A percentile compares a stretch with the other conserved stretches of the same genome.
These are phyloP conservation scores for Ypsolopha sequella DNA, from an alignment of 2,888 invertebrate genomes.

Conservation along the genomic window DNA sequence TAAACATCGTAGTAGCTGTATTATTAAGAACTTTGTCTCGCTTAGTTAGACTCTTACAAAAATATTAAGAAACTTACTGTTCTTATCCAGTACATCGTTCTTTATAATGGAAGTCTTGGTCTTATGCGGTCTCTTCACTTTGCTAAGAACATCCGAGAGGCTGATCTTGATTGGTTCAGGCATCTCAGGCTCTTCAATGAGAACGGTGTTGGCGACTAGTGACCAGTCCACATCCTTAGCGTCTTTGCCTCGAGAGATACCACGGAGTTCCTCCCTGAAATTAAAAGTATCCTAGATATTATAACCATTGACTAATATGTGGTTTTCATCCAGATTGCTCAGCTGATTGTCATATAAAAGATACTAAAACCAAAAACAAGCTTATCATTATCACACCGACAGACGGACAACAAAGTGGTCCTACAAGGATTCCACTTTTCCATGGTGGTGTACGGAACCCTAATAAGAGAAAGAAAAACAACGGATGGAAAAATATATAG, in stretches of 20 bases:
- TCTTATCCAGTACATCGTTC: slow-evolving; percentile 67
- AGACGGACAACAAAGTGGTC: too few species aligned
- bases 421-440: too few species aligned
- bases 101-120: slow-evolving; percentile 69
- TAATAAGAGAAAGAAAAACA: neutral
- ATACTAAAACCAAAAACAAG: neutral
- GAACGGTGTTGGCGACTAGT: slow-evolving; percentile 76
- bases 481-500: neutral
- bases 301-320: neutral
- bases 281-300: neutral
- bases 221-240: slow-evolving; percentile 91
- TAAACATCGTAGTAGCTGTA: too few species aligned
- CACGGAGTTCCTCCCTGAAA: slow-evolving; percentile 84
- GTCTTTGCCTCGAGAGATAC: slow-evolving; percentile 85
- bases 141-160: slow-evolving; percentile 78
- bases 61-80: slow-evolving; percentile 66
- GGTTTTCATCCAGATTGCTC: neutral
- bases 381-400: too few species aligned
- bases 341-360: neutral
- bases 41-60: too few species aligned
- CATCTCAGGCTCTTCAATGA: slow-evolving; percentile 73
- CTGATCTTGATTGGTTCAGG: slow-evolving; percentile 83
- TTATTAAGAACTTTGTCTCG: too few species aligned
- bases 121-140: slow-evolving; percentile 76
- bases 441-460: too few species aligned